Evolutionary conservation across 2,888 invertebrate species (phyloP).

Genomic region (Flexamia atlantica): DNA sequence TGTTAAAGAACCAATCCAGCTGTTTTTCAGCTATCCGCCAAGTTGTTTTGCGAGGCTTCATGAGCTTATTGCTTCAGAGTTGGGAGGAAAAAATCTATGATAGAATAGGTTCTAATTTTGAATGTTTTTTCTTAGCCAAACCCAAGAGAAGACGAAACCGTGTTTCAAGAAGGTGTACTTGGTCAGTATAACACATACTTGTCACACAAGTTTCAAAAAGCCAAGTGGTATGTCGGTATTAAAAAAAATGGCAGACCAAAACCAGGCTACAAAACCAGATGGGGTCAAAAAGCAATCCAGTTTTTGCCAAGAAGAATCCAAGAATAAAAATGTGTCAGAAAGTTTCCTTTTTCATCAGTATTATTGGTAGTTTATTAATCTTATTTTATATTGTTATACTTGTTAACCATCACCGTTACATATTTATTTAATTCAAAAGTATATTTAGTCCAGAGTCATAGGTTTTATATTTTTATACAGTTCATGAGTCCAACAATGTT

Average conservation of each 20-base stretch:
- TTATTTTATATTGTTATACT: too few species aligned
- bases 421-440: too few species aligned
- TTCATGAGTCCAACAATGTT: too few species aligned
- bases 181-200: conserved; percentile 79
- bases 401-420: too few species aligned
- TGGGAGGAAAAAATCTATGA: too few species aligned
- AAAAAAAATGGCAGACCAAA: conserved; percentile 81
- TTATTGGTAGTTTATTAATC: background rate
- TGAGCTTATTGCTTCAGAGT: too few species aligned
- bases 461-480: too few species aligned
- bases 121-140: conserved; percentile 73
- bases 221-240: conserved; percentile 80
- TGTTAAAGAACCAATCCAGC: too few species aligned
- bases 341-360: background rate
- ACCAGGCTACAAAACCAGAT: conserved; percentile 77
- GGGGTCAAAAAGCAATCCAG: conserved; percentile 79
- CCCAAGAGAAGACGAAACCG: conserved; percentile 75
- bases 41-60: too few species aligned
- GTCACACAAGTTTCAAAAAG: conserved; percentile 77
- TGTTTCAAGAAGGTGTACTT: conserved; percentile 78
- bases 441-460: too few species aligned
- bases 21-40: too few species aligned
- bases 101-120: conserved; percentile 59
- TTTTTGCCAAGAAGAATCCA: conserved; percentile 76
- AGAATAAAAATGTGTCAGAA: background rate